These are phyloP conservation scores for Chionoecetes opilio DNA, from an alignment of 1,140 invertebrate genomes.

Conservation along the genomic window DNA sequence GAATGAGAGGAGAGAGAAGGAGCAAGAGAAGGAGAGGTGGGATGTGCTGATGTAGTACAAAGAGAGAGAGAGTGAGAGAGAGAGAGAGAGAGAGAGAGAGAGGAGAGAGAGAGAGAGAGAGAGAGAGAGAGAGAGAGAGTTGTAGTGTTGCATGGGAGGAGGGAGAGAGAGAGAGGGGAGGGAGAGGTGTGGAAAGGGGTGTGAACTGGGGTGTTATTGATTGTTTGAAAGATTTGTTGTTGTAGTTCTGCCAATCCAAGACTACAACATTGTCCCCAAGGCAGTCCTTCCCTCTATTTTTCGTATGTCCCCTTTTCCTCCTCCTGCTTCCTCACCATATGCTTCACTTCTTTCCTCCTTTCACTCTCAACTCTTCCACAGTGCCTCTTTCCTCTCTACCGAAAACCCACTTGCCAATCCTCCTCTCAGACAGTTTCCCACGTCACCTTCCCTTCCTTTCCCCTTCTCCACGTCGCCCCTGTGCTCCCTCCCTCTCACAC, in stretches of 20 bases:
- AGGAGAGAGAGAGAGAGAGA: neutral
- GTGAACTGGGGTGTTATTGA: neutral
- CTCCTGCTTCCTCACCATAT: too few relatives aligned
- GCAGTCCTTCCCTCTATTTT: too few relatives aligned
- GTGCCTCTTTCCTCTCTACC: neutral
- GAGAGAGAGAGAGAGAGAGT: neutral
- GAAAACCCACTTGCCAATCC: too few relatives aligned
- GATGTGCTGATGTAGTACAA: neutral
- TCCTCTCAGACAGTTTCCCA: neutral
- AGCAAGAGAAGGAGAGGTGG: neutral
- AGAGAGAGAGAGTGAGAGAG: neutral
- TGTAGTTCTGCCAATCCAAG: too few relatives aligned
- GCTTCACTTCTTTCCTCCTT: neutral
- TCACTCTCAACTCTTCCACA: neutral
- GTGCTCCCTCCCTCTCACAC: neutral
- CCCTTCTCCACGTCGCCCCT: neutral
- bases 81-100: neutral
- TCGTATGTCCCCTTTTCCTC: too few relatives aligned
- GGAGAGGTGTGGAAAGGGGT: neutral
- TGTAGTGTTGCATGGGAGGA: neutral
- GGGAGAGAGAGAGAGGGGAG: neutral
- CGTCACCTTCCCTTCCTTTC: too few relatives aligned
- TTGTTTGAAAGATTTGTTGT: neutral
- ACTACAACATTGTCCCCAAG: too few relatives aligned
- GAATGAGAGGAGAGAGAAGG: neutral